Evolutionary conservation across 1,140 invertebrate species (phyloP).

Genomic region (Meteorus sp.): DNA sequence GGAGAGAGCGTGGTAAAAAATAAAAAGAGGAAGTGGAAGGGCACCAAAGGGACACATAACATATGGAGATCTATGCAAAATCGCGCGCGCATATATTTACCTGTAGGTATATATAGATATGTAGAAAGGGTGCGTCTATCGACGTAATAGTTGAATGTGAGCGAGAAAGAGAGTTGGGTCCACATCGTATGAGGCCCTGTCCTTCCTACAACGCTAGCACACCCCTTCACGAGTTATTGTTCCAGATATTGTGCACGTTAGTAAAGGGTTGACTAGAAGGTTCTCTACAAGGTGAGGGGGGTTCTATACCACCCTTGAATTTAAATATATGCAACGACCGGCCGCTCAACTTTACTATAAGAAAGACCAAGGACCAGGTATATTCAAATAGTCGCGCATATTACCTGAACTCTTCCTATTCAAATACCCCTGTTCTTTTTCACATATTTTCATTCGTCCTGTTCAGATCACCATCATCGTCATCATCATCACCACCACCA

Average conservation of each 20-base stretch:
- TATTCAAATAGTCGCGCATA: constrained; percentile 51
- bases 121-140: not conserved
- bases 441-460: too few relatives aligned
- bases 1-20: constrained; percentile 30
- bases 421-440: constrained; percentile 41
- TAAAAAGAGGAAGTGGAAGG: constrained; percentile 18
- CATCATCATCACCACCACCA: too few relatives aligned
- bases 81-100: constrained; percentile 36
- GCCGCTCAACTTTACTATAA: constrained; percentile 23
- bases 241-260: constrained; percentile 47
- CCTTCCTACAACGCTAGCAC: constrained; percentile 18
- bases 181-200: constrained; percentile 1
- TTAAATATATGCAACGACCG: constrained; percentile 53
- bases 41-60: constrained; percentile 43
- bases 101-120: not conserved
- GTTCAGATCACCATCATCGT: too few relatives aligned
- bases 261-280: constrained; percentile 31
- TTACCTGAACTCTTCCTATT: constrained; percentile 55
- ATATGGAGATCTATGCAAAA: constrained; percentile 59
- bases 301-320: constrained; percentile 39
- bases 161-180: constrained; percentile 25
- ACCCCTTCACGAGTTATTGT: constrained; percentile 40
- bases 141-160: too few relatives aligned
- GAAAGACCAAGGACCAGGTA: constrained; percentile 34
- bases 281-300: constrained; percentile 17